Conservation (phyloP, 2,888 invertebrate genomes). For the Eupithecia vulgata region DNA sequence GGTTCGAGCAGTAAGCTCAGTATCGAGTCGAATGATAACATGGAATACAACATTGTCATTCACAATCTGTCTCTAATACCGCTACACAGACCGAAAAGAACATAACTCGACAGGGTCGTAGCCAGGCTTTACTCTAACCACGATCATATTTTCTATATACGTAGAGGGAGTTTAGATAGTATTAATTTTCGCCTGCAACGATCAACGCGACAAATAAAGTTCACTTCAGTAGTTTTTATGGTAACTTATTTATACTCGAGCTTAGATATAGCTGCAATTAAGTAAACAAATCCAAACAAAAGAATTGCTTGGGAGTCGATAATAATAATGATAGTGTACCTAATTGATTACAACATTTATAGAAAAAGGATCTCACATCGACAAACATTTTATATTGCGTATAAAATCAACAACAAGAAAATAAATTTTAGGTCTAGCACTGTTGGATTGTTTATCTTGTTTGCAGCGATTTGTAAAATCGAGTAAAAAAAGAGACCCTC, state of each 20-base stretch:
- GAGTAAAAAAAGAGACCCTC: background rate
- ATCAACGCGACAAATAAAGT: background rate
- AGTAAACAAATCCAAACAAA: too few relatives aligned
- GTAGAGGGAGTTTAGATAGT: background rate
- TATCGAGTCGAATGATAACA: slow-evolving; percentile 70
- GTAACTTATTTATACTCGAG: too few relatives aligned
- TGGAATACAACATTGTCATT: slow-evolving; percentile 73
- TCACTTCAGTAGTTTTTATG: background rate
- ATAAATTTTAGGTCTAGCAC: too few relatives aligned
- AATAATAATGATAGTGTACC: too few relatives aligned
- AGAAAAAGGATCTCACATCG: too few relatives aligned
- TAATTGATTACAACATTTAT: too few relatives aligned
- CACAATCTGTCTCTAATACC: slow-evolving; percentile 69
- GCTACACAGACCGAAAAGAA: slow-evolving; percentile 80
- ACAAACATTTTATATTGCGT: too few relatives aligned
- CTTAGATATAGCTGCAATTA: too few relatives aligned
- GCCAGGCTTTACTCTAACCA: slow-evolving; percentile 19
- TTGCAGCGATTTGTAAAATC: too few relatives aligned
- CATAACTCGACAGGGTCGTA: slow-evolving; percentile 56
- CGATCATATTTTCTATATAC: background rate
- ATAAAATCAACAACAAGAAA: too few relatives aligned
- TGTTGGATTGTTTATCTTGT: too few relatives aligned
- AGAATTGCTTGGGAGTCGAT: too few relatives aligned
- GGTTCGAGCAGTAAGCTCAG: slow-evolving; percentile 51
- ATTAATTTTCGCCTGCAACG: background rate